Percentiles rank a stretch among this genome's conserved stretches.
These are phyloP conservation scores for Tauraco hartlaubi DNA, from an alignment of 2,797 vertebrate genomes.

Conservation along the genomic window DNA sequence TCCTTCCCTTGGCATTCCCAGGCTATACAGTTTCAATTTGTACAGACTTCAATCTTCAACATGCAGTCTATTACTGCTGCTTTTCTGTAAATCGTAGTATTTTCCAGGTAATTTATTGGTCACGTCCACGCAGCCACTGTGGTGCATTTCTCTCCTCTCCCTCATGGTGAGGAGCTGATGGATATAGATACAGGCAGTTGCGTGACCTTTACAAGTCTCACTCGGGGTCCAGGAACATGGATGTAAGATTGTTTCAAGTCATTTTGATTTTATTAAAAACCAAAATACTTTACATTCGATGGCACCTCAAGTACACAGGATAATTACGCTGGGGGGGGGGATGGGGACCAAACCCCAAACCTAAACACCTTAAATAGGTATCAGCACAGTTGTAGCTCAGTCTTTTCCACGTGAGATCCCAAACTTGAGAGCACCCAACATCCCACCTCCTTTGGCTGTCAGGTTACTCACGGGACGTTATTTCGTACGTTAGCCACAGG, in stretches of 20 bases:
- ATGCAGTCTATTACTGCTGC: background rate
- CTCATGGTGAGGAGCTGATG: background rate
- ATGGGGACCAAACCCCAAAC: background rate
- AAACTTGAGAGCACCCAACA: background rate
- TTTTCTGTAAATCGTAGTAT: background rate
- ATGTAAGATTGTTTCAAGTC: background rate
- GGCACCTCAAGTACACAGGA: background rate
- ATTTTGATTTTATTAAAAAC: constrained; percentile 53
- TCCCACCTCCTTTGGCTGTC: background rate
- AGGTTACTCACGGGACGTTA: background rate
- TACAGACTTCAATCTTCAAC: background rate
- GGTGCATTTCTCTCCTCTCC: background rate
- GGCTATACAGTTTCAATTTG: background rate
- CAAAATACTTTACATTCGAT: constrained; percentile 13
- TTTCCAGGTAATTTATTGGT: background rate
- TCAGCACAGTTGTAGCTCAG: background rate
- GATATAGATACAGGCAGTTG: background rate
- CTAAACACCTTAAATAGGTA: background rate
- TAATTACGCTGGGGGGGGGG: background rate
- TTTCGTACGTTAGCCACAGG: background rate
- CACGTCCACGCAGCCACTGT: background rate
- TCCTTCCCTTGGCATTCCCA: background rate
- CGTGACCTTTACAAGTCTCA: background rate
- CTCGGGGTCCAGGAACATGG: fast-evolving
- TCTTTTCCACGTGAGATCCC: background rate